phyloP scores from a whole-genome alignment of 2,113 vertebrate species.

The Coturnix japonica region DNA sequence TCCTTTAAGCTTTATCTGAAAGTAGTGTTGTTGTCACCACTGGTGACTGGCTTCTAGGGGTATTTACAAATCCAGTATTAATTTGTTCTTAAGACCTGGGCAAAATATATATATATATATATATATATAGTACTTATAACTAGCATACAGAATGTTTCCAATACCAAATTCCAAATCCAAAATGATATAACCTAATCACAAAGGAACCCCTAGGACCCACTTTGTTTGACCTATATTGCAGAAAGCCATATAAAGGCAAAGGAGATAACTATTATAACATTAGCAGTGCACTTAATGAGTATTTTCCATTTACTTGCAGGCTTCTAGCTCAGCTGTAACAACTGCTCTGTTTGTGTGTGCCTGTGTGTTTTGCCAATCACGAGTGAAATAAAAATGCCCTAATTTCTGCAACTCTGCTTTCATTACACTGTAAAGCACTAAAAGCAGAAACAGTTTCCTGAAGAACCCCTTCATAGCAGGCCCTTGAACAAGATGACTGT shows the following conservation, averaged over 20 bases:
- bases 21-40: not conserved
- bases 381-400: constrained; percentile 44
- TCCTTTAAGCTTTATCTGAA: not conserved
- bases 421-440: constrained; percentile 46
- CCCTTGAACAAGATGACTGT: constrained; percentile 79
- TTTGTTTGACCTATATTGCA: not conserved
- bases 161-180: not conserved
- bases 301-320: constrained; percentile 39
- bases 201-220: not conserved
- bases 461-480: constrained; percentile 74
- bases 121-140: not conserved
- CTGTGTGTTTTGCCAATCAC: constrained; percentile 29
- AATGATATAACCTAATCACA: not conserved
- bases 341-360: not conserved
- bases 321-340: constrained; percentile 8
- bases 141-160: not conserved
- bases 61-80: not conserved
- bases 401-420: constrained; percentile 60
- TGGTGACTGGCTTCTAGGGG: not conserved
- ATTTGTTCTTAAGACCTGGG: constrained; percentile 11
- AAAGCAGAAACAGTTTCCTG: constrained; percentile 73
- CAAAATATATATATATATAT: not conserved
- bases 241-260: not conserved
- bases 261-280: not conserved
- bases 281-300: not conserved